Conservation (phyloP, 2,113 vertebrate genomes). For the Oncorhynchus kisutch region DNA sequence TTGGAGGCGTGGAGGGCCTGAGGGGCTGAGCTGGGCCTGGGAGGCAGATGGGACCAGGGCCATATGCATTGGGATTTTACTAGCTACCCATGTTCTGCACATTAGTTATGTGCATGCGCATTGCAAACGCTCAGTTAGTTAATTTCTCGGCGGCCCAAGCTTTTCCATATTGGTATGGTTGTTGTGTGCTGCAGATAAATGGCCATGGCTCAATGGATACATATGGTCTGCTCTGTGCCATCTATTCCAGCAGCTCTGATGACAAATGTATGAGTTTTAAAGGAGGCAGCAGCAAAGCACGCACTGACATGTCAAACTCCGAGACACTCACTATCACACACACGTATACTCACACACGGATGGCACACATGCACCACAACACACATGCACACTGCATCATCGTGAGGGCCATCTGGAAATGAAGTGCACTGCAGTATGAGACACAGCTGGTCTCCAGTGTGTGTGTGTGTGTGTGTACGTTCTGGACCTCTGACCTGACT, state of each 20-base stretch:
- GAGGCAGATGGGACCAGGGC: slow-evolving; percentile 53
- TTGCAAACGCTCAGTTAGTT: neutral
- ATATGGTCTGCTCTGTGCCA: slow-evolving; percentile 27
- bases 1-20: slow-evolving; percentile 9
- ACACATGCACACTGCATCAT: slow-evolving; percentile 16
- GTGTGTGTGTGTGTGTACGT: slow-evolving; percentile 23
- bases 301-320: slow-evolving; percentile 65
- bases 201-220: slow-evolving; percentile 25
- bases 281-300: slow-evolving; percentile 51
- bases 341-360: slow-evolving; percentile 15
- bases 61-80: neutral
- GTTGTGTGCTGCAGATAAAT: slow-evolving; percentile 40
- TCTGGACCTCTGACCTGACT: slow-evolving; percentile 49
- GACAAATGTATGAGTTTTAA: slow-evolving; percentile 59
- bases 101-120: neutral
- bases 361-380: slow-evolving; percentile 3
- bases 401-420: slow-evolving; percentile 64
- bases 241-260: slow-evolving; percentile 54
- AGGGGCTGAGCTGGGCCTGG: slow-evolving; percentile 3
- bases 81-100: too few species aligned
- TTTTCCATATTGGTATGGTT: neutral
- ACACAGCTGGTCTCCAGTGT: slow-evolving; percentile 65
- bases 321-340: slow-evolving; percentile 38
- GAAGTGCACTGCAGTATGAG: slow-evolving; percentile 30
- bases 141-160: neutral